Conservation (phyloP, 1,140 invertebrate genomes). For the Caenorhabditis latens region DNA sequence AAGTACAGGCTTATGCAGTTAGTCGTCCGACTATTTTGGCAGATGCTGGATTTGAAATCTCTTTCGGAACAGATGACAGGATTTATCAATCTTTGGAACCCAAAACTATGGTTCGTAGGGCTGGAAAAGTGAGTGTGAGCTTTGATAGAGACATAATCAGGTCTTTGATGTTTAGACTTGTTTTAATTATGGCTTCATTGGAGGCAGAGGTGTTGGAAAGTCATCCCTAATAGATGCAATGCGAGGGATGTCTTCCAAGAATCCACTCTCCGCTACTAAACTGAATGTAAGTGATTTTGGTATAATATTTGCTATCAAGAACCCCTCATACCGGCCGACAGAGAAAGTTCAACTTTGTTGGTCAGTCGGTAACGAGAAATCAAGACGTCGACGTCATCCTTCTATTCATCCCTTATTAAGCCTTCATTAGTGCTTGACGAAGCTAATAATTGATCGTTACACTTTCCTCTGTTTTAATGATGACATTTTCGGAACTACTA, state of each 20-base stretch:
- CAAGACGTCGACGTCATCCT: neutral
- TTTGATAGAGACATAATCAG: neutral
- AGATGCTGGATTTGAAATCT: conserved; percentile 65
- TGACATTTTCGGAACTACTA: conserved; percentile 24
- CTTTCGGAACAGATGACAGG: conserved; percentile 63
- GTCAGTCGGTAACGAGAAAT: no score
- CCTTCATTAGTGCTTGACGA: neutral
- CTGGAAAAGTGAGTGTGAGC: conserved; percentile 48
- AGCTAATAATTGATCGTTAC: neutral
- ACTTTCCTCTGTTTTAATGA: neutral
- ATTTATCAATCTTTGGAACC: conserved; percentile 64
- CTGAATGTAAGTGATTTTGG: neutral
- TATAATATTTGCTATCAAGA: no score
- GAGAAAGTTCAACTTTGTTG: no score
- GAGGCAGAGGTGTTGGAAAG: conserved; percentile 56
- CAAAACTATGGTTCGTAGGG: conserved; percentile 58
- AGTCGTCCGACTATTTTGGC: conserved; percentile 57
- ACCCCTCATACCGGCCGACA: no score
- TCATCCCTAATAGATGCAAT: conserved; percentile 62
- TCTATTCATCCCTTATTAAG: neutral
- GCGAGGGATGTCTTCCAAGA: conserved; percentile 62
- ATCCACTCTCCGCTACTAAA: conserved; percentile 61
- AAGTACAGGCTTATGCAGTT: conserved; percentile 18
- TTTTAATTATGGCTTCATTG: conserved; percentile 65
- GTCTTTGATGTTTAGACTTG: conserved; percentile 33